Conservation (phyloP, 2,113 vertebrate genomes). For the Podarcis cretensis region DNA sequence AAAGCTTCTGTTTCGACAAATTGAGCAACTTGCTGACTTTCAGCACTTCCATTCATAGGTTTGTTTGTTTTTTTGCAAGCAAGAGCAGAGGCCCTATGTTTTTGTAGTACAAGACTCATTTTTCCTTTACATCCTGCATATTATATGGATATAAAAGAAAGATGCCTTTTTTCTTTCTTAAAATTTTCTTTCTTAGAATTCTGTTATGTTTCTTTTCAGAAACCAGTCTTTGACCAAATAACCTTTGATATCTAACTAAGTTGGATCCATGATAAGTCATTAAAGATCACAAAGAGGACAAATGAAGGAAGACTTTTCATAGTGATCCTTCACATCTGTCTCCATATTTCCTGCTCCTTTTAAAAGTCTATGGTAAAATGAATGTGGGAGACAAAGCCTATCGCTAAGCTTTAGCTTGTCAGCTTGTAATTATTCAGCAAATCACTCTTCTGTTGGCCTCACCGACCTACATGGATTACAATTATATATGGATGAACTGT, state of each 20-base stretch:
- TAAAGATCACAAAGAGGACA: neutral
- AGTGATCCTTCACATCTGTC: neutral
- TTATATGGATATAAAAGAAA: neutral
- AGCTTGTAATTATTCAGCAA: constrained; percentile 55
- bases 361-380: constrained; percentile 57
- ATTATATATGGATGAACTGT: constrained; percentile 44
- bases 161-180: constrained; percentile 8
- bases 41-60: neutral
- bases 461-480: constrained; percentile 40
- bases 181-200: neutral
- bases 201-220: neutral
- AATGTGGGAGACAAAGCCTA: constrained; percentile 52
- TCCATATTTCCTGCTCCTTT: constrained; percentile 36
- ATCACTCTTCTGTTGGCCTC: constrained; percentile 42
- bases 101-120: neutral
- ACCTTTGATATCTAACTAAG: neutral
- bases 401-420: constrained; percentile 57
- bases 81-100: neutral
- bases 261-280: neutral
- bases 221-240: neutral
- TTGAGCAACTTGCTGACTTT: constrained; percentile 18
- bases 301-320: neutral
- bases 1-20: constrained; percentile 8
- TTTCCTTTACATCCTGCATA: neutral
- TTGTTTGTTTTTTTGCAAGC: neutral